phyloP scores from a whole-genome alignment of 2,113 vertebrate species.

The Oostethus manadensis region DNA sequence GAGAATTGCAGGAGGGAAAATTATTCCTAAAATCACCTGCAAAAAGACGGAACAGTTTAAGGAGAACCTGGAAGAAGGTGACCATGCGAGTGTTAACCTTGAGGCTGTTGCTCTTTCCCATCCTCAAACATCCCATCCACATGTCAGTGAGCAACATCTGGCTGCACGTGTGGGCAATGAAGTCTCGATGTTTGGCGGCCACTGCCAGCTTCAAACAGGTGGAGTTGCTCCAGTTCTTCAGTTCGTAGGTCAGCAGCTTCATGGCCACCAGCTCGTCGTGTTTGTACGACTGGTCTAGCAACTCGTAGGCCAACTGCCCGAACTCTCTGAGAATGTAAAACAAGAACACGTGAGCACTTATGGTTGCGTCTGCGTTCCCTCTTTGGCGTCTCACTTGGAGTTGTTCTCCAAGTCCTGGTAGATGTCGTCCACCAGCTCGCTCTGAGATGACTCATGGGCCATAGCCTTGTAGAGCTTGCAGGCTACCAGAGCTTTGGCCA shows the following conservation, averaged over 20 bases:
- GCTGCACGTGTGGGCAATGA: constrained; percentile 98
- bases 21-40: constrained; percentile 91
- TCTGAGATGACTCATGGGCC: constrained; percentile 94
- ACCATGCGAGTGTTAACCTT: constrained; percentile 31
- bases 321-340: constrained; percentile 79
- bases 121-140: constrained; percentile 98
- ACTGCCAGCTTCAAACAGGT: constrained; percentile 96
- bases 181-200: constrained; percentile 95
- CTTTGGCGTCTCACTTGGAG: constrained; percentile 79
- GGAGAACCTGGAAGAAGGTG: background rate
- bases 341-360: background rate
- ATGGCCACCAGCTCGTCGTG: constrained; percentile 97
- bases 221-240: constrained; percentile 99
- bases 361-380: no score
- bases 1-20: constrained; percentile 89
- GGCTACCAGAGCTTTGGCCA: constrained; percentile 95
- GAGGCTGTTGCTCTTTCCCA: constrained; percentile 88
- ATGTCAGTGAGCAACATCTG: constrained; percentile 98
- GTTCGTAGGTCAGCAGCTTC: constrained; percentile 94
- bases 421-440: constrained; percentile 94
- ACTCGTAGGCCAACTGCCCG: constrained; percentile 90
- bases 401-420: constrained; percentile 96
- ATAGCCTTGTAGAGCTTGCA: constrained; percentile 96
- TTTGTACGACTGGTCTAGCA: constrained; percentile 96
- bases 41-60: constrained; percentile 2